Conservation (phyloP, 1,140 invertebrate genomes). For the Trichonephila inaurata region DNA sequence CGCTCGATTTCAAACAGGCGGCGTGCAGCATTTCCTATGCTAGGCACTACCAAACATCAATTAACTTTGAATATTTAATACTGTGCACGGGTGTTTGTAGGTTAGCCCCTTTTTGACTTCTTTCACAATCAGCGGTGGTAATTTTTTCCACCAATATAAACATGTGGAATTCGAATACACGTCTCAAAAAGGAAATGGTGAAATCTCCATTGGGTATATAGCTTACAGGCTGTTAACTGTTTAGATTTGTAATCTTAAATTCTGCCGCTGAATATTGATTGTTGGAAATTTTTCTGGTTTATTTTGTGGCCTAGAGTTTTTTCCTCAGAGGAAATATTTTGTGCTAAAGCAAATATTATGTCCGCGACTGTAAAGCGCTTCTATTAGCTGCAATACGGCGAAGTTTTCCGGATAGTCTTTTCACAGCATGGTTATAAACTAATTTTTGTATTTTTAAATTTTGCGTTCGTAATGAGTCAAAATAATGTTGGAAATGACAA, state of each 20-base stretch:
- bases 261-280: background rate
- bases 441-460: too few species aligned
- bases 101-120: background rate
- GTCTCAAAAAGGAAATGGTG: background rate
- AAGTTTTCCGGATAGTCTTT: too few species aligned
- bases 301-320: too few species aligned
- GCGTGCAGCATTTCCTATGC: background rate
- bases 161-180: background rate
- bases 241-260: background rate
- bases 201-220: too few species aligned
- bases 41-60: constrained; percentile 36
- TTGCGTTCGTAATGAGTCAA: too few species aligned
- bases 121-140: background rate
- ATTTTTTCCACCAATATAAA: background rate
- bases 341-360: too few species aligned
- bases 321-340: too few species aligned
- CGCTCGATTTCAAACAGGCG: background rate
- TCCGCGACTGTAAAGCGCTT: too few species aligned
- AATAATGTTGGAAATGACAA: too few species aligned
- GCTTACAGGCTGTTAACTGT: background rate
- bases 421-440: too few species aligned
- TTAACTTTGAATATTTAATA: constrained; percentile 75
- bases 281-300: too few species aligned
- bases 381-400: too few species aligned
- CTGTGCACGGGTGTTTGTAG: background rate